Conservation (phyloP, 2,888 invertebrate species). For the Hemicrepidius hirtus region DNA sequence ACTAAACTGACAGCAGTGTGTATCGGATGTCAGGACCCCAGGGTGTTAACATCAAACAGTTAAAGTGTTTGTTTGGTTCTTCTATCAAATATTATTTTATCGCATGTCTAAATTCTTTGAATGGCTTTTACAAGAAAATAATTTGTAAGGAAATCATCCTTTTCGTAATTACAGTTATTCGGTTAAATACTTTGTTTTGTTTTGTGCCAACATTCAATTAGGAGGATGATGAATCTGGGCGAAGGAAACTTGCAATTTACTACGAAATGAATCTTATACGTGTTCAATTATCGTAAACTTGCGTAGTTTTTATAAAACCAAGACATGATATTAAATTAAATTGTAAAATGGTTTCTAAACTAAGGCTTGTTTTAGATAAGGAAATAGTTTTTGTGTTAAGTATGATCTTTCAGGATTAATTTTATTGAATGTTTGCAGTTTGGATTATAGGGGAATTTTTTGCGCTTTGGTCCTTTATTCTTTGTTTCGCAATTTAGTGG, state of each 20-base stretch:
- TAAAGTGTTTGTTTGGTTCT: slow-evolving; percentile 55
- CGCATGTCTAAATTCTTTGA: neutral
- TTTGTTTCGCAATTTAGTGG: no score
- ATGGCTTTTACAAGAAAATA: neutral
- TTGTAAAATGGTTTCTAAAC: neutral
- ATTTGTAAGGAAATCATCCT: neutral
- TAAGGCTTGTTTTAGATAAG: slow-evolving; percentile 5
- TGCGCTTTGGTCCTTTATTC: no score
- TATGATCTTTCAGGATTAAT: no score
- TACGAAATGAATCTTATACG: slow-evolving; percentile 48
- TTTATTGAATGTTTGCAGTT: no score
- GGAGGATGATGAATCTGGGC: slow-evolving; percentile 28
- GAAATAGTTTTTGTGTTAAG: neutral
- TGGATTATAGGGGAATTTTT: no score
- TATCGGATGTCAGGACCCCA: slow-evolving; percentile 58
- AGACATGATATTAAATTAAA: slow-evolving; percentile 7
- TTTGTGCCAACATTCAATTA: slow-evolving; percentile 40
- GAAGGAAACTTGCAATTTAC: slow-evolving; percentile 47
- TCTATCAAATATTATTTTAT: neutral
- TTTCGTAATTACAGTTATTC: slow-evolving; percentile 20
- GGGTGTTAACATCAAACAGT: slow-evolving; percentile 59
- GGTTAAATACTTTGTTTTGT: slow-evolving; percentile 27
- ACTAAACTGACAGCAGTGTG: slow-evolving; percentile 51
- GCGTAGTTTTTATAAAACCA: slow-evolving; percentile 41
- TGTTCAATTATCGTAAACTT: slow-evolving; percentile 46